Base-by-base conservation (phyloP, 2,888 invertebrate species). In the Apoda limacodes region DNA sequence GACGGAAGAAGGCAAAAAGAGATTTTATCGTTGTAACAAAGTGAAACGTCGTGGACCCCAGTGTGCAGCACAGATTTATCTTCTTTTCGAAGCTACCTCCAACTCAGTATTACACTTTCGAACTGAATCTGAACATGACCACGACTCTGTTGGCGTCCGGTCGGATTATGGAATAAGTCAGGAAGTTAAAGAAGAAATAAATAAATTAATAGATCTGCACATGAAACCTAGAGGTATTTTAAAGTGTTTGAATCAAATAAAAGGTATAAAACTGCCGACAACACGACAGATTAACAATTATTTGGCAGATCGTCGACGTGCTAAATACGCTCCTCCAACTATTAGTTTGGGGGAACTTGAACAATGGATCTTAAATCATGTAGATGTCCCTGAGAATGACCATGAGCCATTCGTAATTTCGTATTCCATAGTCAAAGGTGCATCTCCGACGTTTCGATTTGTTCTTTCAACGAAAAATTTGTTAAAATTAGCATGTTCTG, bases 381-480 rank as follows among this genome's bases (percentile, higher is more conserved):
- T 33, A 11, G 21, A 26, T n/a, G 23, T 42, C 24, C 37, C 42
- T 33, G 37, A 36, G 19, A 19, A 42, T 14, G 37, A 36, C 25
- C 36, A 44, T 35, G 37, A 38, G 32, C 37, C 37, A 28, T 40
- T 28, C 36, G 36, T 36, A 11, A 31, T 26, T 26, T 20, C 14
- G 22, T 31, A 26, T 31, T 14, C 21, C 21, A 9, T 31, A 6
- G 13, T 26, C 14, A 7, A 17, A 17, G 17, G 7, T 6, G 7
- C 17, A 6, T 22, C 29, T 21, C n/a, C 27, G 19, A 21, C 19
- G 13, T 40, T 40, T 32, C 26, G 39, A 19, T 35, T 45, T 34
- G 34, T 39, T 14, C 25, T 45, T 26, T 37, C 45, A 28, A 45
- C 40, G 24, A 44, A 42, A 38, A 33, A 41, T 35, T 41, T 43